Conservation (phyloP, 2,888 invertebrate species). For the Dryomyza anilis region DNA sequence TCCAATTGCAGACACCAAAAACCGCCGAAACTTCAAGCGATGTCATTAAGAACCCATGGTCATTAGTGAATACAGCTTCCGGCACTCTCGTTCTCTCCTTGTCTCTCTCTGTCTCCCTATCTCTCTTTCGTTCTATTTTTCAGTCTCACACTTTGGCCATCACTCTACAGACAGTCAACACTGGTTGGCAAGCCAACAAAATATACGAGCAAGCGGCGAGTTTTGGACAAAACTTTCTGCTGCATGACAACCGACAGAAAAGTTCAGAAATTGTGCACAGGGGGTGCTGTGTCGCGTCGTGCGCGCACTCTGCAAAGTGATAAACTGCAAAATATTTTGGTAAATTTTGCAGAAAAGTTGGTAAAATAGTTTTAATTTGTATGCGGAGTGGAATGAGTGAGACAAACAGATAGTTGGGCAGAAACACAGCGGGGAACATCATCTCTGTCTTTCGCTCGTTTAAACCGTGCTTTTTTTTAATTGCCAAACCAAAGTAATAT, state of each 20-base stretch:
- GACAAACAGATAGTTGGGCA: no score
- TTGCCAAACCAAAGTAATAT: constrained; percentile 1
- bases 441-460: not conserved
- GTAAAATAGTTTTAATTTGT: not conserved
- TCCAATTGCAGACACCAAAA: not conserved
- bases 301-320: not conserved
- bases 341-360: constrained; percentile 11
- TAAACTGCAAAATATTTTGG: constrained; percentile 17
- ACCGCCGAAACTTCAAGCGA: constrained; percentile 26
- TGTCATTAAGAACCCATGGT: constrained; percentile 32
- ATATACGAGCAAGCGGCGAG: constrained; percentile 2
- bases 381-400: no score
- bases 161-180: not conserved
- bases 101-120: not conserved
- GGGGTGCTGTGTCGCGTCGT: no score
- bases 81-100: not conserved
- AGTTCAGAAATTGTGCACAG: not conserved
- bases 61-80: constrained; percentile 33
- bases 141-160: no score
- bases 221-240: constrained; percentile 7
- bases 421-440: no score
- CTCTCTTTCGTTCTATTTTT: not conserved
- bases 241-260: constrained; percentile 12
- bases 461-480: not conserved
- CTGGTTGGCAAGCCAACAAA: not conserved